These are phyloP conservation scores for Todus mexicanus DNA, from an alignment of 2,797 vertebrate genomes.

Conservation along the genomic window DNA sequence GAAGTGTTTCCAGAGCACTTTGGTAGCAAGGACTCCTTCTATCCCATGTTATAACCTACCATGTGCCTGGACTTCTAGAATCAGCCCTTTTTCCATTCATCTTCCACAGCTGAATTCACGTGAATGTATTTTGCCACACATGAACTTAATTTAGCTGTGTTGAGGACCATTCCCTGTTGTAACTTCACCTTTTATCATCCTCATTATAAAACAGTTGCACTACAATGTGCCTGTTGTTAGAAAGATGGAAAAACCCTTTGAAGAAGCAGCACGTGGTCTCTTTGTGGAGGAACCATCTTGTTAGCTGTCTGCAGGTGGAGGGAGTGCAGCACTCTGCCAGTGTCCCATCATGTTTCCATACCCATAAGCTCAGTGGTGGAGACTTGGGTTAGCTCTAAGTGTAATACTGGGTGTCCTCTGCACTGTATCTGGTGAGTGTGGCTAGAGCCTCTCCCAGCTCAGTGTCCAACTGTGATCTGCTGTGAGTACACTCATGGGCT, in stretches of 20 bases:
- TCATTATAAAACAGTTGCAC: not conserved
- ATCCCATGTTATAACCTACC: not conserved
- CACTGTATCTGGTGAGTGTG: rapidly evolving
- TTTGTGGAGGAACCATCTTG: not conserved
- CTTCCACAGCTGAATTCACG: not conserved
- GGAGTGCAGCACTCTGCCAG: not conserved
- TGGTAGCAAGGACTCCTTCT: not conserved
- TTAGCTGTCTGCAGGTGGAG: not conserved
- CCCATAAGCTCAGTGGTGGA: rapidly evolving
- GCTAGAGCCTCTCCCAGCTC: not conserved
- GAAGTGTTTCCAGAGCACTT: not conserved
- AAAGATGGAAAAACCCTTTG: not conserved
- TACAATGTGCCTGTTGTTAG: not conserved
- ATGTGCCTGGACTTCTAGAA: not conserved
- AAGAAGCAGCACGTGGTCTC: not conserved
- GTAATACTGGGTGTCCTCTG: rapidly evolving
- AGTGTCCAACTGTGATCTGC: not conserved
- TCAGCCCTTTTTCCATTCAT: not conserved
- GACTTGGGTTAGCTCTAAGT: not conserved
- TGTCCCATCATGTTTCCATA: not conserved
- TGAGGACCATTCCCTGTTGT: not conserved
- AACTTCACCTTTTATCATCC: not conserved
- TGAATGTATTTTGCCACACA: not conserved
- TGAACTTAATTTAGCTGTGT: not conserved
- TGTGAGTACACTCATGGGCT: not conserved